Conservation (phyloP, 2,113 vertebrate genomes). For the Apteryx owenii region DNA sequence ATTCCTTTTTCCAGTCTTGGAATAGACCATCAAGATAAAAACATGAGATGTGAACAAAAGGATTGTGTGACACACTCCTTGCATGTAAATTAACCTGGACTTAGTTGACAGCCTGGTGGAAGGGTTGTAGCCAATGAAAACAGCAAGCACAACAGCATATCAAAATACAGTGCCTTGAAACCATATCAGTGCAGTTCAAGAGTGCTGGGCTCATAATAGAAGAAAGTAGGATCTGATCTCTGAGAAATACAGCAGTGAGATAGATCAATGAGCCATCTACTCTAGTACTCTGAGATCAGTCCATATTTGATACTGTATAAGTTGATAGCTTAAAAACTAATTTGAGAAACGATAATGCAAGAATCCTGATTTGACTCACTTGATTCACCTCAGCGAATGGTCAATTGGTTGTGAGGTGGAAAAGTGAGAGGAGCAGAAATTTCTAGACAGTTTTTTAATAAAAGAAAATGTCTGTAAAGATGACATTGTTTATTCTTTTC, state of each 20-base stretch:
- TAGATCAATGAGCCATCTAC: background rate
- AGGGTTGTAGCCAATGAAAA: background rate
- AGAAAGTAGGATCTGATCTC: background rate
- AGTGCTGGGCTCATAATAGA: background rate
- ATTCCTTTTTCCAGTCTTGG: background rate
- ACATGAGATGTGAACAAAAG: background rate
- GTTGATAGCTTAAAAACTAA: background rate
- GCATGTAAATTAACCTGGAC: background rate
- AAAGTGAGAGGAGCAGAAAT: background rate
- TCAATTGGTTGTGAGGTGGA: background rate
- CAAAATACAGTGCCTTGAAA: conserved; percentile 33
- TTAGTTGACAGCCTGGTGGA: conserved; percentile 3
- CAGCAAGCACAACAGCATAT: background rate
- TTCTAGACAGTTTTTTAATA: background rate
- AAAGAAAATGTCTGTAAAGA: background rate
- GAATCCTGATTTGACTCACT: background rate
- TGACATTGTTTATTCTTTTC: background rate
- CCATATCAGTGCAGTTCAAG: background rate
- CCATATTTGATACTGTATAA: background rate
- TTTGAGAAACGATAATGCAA: background rate
- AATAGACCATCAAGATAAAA: background rate
- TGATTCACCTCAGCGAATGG: background rate
- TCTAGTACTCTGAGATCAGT: background rate
- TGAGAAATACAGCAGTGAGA: background rate
- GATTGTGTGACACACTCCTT: background rate